A percentile compares a stretch with the other conserved stretches of the same genome.
Evolutionary conservation across 2,797 vertebrate genomes (phyloP).

Genomic region (Valencia hispanica): DNA sequence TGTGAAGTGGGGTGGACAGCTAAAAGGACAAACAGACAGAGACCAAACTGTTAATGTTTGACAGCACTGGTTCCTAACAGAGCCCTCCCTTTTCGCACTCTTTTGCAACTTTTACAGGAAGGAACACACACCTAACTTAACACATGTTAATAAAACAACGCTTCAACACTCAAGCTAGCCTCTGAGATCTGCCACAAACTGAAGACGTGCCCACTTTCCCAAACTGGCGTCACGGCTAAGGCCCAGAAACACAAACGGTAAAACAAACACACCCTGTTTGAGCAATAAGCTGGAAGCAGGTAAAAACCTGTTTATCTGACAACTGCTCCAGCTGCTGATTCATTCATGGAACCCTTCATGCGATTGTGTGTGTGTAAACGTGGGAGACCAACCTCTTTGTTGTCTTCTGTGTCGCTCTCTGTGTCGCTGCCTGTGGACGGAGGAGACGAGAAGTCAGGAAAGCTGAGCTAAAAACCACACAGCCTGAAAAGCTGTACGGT

Average conservation of each 20-base stretch:
- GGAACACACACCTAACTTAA: slow-evolving; percentile 9
- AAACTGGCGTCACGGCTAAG: not conserved
- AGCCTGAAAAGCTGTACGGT: not conserved
- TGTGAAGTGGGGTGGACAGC: slow-evolving; percentile 29
- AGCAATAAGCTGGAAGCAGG: slow-evolving; percentile 34
- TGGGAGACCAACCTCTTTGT: slow-evolving; percentile 80
- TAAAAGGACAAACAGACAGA: slow-evolving; percentile 31
- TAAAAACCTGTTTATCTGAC: slow-evolving; percentile 57
- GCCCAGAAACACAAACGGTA: slow-evolving; percentile 13
- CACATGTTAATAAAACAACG: not conserved
- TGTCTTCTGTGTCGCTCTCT: slow-evolving; percentile 91
- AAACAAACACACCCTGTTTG: slow-evolving; percentile 22
- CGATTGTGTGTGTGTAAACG: not conserved
- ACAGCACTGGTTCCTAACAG: slow-evolving; percentile 59
- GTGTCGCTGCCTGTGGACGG: slow-evolving; percentile 90
- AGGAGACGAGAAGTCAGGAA: slow-evolving; percentile 24
- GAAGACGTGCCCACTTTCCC: not conserved
- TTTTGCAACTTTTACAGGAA: slow-evolving; percentile 57
- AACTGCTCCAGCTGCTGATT: slow-evolving; percentile 48
- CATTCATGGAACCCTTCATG: slow-evolving; percentile 25
- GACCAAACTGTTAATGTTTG: slow-evolving; percentile 67
- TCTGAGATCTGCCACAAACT: not conserved
- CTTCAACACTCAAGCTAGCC: too few species aligned
- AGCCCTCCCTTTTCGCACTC: slow-evolving; percentile 56
- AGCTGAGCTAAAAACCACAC: not conserved